These are phyloP conservation scores for Oreonectes daqikongensis DNA, from an alignment of 2,797 vertebrate genomes.

Conservation along the genomic window DNA sequence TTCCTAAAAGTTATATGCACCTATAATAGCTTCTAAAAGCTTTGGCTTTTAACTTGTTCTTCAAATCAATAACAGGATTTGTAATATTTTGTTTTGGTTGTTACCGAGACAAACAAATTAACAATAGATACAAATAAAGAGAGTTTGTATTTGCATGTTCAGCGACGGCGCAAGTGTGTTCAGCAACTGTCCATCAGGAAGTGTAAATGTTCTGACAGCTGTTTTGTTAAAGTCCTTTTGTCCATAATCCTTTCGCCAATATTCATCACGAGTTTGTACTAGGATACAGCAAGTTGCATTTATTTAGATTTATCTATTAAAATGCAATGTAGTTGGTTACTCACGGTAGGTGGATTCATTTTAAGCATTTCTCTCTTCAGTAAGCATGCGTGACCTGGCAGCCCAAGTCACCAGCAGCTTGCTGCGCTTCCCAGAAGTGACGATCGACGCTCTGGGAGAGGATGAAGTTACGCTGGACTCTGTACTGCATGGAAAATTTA, in stretches of 20 bases:
- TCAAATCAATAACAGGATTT: no score
- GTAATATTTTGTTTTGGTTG: no score
- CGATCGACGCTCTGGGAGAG: constrained; percentile 88
- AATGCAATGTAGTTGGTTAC: background rate
- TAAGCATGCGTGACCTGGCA: constrained; percentile 85
- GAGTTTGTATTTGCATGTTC: background rate
- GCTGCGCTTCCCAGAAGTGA: constrained; percentile 90
- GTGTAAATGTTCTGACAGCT: constrained; percentile 59
- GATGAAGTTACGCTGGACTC: constrained; percentile 87
- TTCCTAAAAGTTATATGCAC: no score
- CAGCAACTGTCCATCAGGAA: constrained; percentile 14
- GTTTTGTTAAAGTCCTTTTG: constrained; percentile 14
- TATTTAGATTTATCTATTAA: background rate
- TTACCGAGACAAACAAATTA: background rate
- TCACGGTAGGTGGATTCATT: background rate
- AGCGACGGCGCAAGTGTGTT: background rate
- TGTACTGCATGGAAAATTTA: constrained; percentile 85
- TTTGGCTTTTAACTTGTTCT: no score
- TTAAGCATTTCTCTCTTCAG: constrained; percentile 58
- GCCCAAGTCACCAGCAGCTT: constrained; percentile 91
- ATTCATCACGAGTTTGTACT: background rate
- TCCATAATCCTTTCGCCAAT: background rate
- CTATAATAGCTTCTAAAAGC: no score
- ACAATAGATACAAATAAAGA: background rate
- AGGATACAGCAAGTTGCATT: background rate